Conservation (phyloP, 2,797 vertebrate genomes). For the Coracias cyanogaster region DNA sequence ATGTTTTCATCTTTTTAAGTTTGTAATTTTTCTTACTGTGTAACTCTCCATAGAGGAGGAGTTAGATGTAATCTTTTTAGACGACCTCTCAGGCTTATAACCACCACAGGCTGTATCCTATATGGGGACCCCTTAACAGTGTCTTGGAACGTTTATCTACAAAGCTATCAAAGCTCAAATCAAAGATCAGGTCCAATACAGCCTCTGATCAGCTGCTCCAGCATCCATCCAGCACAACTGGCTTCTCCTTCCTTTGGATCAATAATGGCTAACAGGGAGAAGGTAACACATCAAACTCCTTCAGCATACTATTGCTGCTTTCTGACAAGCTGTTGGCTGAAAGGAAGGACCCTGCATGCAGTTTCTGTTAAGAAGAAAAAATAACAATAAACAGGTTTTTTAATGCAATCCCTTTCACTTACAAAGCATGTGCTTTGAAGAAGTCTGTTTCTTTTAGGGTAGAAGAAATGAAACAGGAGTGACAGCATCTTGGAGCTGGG, state of each 20-base stretch:
- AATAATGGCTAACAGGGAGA: neutral
- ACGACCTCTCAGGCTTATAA: neutral
- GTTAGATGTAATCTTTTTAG: neutral
- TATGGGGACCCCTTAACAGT: neutral
- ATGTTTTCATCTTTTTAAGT: neutral
- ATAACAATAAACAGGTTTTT: neutral
- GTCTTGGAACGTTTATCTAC: neutral
- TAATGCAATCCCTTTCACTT: neutral
- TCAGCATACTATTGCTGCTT: neutral
- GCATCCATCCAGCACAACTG: neutral
- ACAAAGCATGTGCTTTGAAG: neutral
- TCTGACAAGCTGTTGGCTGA: neutral
- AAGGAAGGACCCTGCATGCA: neutral
- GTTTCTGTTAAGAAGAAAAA: neutral
- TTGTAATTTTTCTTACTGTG: neutral
- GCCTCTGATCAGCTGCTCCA: neutral
- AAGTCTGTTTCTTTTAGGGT: conserved; percentile 22
- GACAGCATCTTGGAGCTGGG: conserved; percentile 36
- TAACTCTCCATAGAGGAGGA: neutral
- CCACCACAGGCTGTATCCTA: neutral
- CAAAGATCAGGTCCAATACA: neutral
- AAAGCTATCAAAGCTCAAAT: neutral
- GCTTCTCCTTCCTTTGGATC: neutral
- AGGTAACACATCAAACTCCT: neutral
- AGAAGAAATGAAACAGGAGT: neutral